A percentile compares a stretch with the other conserved stretches of the same genome.
Evolutionary conservation across 2,888 invertebrate genomes (phyloP).

Genomic region (Drosophila helvetica): DNA sequence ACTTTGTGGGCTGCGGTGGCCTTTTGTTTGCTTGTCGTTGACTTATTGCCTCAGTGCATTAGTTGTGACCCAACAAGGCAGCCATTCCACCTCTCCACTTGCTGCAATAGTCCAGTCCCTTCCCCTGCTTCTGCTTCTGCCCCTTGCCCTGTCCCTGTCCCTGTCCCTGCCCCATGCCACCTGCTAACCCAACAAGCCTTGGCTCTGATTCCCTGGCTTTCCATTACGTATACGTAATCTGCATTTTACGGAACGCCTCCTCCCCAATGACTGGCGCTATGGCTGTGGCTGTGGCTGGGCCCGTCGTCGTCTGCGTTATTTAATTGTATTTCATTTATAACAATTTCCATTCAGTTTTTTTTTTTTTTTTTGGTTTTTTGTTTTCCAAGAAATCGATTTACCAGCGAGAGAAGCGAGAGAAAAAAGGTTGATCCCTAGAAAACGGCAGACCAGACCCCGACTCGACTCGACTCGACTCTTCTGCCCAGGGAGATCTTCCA

Average conservation of each 20-base stretch:
- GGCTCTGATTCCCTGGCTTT: conserved; percentile 63
- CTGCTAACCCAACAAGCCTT: conserved; percentile 6
- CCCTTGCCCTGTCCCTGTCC: no score
- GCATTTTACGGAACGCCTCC: conserved; percentile 29
- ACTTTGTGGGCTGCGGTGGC: conserved; percentile 68
- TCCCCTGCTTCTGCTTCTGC: neutral
- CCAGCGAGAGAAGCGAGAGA: neutral
- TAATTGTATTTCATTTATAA: conserved; percentile 79
- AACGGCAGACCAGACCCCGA: neutral
- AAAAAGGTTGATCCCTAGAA: neutral
- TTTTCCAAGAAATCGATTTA: conserved; percentile 20
- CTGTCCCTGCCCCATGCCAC: neutral
- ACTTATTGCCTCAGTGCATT: conserved; percentile 74
- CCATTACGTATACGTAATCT: conserved; percentile 73
- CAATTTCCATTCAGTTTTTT: conserved; percentile 57
- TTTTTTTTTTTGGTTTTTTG: neutral
- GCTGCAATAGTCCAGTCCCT: neutral
- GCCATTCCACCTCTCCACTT: neutral
- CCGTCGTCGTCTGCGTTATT: conserved; percentile 53
- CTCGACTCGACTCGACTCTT: neutral
- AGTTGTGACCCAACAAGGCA: conserved; percentile 59
- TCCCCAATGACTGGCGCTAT: conserved; percentile 11
- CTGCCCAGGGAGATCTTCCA: neutral
- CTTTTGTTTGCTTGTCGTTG: conserved; percentile 71
- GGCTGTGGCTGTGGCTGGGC: neutral